Evolutionary conservation across 2,797 vertebrate species (phyloP).

Genomic region (Silurus aristotelis): DNA sequence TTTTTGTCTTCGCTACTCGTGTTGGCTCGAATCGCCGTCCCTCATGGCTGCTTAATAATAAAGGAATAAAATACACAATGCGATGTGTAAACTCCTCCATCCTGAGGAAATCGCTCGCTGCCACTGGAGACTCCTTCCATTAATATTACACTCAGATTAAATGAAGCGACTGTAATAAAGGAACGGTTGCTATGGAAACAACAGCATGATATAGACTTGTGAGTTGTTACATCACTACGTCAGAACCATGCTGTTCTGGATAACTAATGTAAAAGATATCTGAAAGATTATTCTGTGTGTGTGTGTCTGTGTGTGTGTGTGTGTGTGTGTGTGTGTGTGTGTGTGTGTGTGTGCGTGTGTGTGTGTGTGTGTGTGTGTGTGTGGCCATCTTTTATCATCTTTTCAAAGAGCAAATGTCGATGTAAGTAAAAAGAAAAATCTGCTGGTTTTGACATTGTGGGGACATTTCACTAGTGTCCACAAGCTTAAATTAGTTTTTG

Average conservation of each 20-base stretch:
- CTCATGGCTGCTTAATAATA: background rate
- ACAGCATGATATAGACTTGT: background rate
- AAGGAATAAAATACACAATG: background rate
- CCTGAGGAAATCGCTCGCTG: background rate
- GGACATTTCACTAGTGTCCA: background rate
- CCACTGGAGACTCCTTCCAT: constrained; percentile 12
- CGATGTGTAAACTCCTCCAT: background rate
- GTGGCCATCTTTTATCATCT: background rate
- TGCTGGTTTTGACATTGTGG: background rate
- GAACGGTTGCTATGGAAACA: background rate
- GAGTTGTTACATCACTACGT: background rate
- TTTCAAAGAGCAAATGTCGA: background rate
- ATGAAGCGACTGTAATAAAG: background rate
- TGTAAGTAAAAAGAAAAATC: background rate
- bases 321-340: background rate
- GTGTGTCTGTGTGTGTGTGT: background rate
- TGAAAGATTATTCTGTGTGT: background rate
- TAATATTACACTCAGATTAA: too few relatives aligned
- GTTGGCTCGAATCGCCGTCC: background rate
- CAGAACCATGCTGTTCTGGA: background rate
- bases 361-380: background rate
- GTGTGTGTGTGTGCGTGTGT: background rate
- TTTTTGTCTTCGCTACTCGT: background rate
- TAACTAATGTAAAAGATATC: background rate
- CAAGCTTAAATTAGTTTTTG: background rate